Conservation (phyloP, 2,888 invertebrate species). For the Scaptomyza polygonia region DNA sequence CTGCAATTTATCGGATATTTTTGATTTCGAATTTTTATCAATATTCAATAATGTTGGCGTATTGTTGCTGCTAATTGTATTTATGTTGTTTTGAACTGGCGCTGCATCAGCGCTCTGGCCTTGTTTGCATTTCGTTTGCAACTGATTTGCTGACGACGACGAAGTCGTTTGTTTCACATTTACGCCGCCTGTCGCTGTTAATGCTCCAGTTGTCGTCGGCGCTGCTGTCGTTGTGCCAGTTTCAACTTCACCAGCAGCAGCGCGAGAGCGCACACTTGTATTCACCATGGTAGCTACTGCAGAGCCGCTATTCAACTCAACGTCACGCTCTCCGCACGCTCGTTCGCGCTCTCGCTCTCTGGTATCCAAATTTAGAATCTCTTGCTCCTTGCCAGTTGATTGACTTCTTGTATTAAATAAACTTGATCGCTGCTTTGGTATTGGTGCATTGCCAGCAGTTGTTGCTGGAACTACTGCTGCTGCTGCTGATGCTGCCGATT, state of each 20-base stretch:
- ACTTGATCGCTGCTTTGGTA: constrained; percentile 81
- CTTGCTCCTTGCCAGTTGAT: constrained; percentile 69
- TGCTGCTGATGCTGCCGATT: constrained; percentile 58
- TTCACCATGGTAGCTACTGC: constrained; percentile 22
- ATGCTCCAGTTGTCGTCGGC: constrained; percentile 71
- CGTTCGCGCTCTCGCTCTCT: constrained; percentile 50
- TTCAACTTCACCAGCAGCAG: constrained; percentile 70
- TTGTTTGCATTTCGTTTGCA: constrained; percentile 83
- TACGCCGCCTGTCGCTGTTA: constrained; percentile 49
- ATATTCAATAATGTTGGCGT: constrained; percentile 31
- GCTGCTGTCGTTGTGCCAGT: constrained; percentile 54
- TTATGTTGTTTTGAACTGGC: constrained; percentile 7
- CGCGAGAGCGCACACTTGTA: constrained; percentile 43
- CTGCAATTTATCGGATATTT: constrained; percentile 82
- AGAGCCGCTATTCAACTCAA: constrained; percentile 41
- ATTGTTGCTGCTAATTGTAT: constrained; percentile 12
- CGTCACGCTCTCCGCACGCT: constrained; percentile 49
- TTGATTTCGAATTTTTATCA: constrained; percentile 65
- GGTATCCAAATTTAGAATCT: constrained; percentile 69
- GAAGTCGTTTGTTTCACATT: constrained; percentile 55
- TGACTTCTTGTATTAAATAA: constrained; percentile 73
- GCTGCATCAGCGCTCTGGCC: constrained; percentile 74
- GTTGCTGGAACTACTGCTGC: constrained; percentile 46
- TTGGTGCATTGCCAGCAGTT: constrained; percentile 56
- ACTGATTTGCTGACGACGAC: constrained; percentile 81